These are phyloP conservation scores for Diadumene lineata DNA, from an alignment of 92 coral and sea anemone genomes.

Conservation along the genomic window DNA sequence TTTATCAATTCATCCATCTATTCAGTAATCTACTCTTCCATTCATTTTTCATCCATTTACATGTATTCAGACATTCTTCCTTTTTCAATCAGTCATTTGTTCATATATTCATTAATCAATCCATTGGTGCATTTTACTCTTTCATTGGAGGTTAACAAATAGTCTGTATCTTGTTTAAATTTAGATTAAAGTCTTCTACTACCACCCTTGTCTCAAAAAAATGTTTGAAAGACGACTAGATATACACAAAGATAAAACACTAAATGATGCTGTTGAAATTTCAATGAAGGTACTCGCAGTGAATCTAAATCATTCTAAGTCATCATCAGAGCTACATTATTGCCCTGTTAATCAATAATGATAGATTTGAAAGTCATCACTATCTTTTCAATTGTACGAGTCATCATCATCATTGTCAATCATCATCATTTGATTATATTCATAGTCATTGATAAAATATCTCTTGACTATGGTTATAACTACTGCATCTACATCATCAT, in stretches of 20 bases:
- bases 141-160: too few species aligned
- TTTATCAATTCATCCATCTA: background rate
- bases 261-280: slow-evolving; percentile 62
- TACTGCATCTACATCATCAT: background rate
- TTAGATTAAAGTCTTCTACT: slow-evolving; percentile 88
- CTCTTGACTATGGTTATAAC: too few species aligned
- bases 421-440: too few species aligned
- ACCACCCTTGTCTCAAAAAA: slow-evolving; percentile 68
- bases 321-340: background rate
- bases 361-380: too few species aligned
- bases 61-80: background rate
- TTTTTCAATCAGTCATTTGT: too few species aligned
- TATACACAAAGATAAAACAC: slow-evolving; percentile 83
- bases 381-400: too few species aligned
- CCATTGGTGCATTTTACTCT: background rate
- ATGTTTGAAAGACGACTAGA: slow-evolving; percentile 75
- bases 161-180: background rate
- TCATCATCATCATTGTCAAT: slow-evolving; percentile 3
- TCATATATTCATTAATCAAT: too few species aligned
- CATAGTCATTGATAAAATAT: too few species aligned
- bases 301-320: background rate
- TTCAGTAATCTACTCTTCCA: background rate
- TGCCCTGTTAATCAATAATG: background rate
- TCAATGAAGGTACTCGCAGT: slow-evolving; percentile 85
- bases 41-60: background rate